Conservation (phyloP, 2,888 invertebrate genomes). For the Drosophila peninsularis region DNA sequence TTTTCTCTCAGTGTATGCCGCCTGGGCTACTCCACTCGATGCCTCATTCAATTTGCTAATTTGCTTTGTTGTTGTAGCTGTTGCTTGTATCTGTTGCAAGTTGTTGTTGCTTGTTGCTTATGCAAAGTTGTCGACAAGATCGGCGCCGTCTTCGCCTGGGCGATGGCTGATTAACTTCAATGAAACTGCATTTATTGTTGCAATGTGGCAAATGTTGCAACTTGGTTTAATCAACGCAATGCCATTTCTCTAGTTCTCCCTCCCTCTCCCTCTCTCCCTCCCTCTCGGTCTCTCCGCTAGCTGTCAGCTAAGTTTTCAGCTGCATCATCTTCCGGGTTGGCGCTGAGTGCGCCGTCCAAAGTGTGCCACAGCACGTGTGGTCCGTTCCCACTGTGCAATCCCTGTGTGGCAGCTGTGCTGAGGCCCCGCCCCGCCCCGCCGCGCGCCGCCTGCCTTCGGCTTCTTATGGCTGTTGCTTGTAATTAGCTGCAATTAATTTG, state of each 20-base stretch:
- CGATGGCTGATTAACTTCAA: constrained; percentile 74
- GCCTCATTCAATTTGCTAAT: constrained; percentile 69
- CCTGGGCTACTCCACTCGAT: constrained; percentile 32
- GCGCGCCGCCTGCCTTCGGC: background rate
- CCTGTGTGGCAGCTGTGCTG: constrained; percentile 9
- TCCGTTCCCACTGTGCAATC: constrained; percentile 27
- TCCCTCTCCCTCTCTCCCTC: background rate
- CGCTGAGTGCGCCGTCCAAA: constrained; percentile 2
- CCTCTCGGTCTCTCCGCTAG: background rate
- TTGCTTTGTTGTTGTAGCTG: constrained; percentile 31
- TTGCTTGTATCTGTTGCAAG: constrained; percentile 17
- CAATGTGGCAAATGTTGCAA: constrained; percentile 51
- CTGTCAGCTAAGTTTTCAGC: constrained; percentile 38
- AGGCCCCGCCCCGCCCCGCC: background rate
- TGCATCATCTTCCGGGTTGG: constrained; percentile 69
- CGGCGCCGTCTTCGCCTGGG: constrained; percentile 52
- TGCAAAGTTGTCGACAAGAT: constrained; percentile 55
- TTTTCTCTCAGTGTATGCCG: constrained; percentile 25
- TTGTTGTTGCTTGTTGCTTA: constrained; percentile 33
- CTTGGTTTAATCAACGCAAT: constrained; percentile 68
- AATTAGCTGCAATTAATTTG: constrained; percentile 77
- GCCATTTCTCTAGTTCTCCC: constrained; percentile 46
- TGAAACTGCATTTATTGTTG: constrained; percentile 77
- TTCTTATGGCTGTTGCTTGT: constrained; percentile 37
- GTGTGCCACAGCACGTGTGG: constrained; percentile 56